A percentile compares a stretch with the other conserved stretches of the same genome.
phyloP scores from a whole-genome alignment of 2,888 invertebrate species.

The Gibbula magus region DNA sequence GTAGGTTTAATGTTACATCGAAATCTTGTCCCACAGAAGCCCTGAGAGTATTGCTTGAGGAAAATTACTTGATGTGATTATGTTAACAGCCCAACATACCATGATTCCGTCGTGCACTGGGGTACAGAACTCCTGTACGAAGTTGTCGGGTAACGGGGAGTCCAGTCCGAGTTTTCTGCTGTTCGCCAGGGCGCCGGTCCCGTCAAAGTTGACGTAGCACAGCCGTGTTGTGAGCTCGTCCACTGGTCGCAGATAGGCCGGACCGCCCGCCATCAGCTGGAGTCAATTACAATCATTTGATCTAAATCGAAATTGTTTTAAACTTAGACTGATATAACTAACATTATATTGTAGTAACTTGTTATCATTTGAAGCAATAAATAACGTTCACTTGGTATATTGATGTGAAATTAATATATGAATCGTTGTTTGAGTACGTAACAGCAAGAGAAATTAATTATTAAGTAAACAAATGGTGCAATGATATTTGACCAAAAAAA shows the following conservation, averaged over 20 bases:
- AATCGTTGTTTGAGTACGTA: no score
- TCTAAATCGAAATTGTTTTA: neutral
- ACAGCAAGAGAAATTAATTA: no score
- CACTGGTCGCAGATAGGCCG: slow-evolving; percentile 67
- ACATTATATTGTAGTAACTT: neutral
- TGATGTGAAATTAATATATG: no score
- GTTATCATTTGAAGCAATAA: neutral
- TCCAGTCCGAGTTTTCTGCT: slow-evolving; percentile 62
- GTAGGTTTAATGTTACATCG: neutral
- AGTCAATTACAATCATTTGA: neutral
- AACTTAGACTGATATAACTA: neutral
- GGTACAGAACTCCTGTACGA: slow-evolving; percentile 63
- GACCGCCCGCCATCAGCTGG: slow-evolving; percentile 73
- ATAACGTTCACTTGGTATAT: no score
- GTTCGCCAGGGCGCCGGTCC: slow-evolving; percentile 60
- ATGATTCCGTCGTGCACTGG: slow-evolving; percentile 68
- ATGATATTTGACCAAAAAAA: no score
- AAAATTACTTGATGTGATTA: neutral
- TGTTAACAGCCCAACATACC: slow-evolving; percentile 47
- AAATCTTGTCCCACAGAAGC: neutral
- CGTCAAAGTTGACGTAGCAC: slow-evolving; percentile 73
- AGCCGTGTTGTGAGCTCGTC: slow-evolving; percentile 70
- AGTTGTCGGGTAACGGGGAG: slow-evolving; percentile 54
- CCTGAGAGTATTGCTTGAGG: no score
- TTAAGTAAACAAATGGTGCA: no score